phyloP scores from a whole-genome alignment of 2,797 vertebrate genomes.

The Rhinichthys osculus region DNA sequence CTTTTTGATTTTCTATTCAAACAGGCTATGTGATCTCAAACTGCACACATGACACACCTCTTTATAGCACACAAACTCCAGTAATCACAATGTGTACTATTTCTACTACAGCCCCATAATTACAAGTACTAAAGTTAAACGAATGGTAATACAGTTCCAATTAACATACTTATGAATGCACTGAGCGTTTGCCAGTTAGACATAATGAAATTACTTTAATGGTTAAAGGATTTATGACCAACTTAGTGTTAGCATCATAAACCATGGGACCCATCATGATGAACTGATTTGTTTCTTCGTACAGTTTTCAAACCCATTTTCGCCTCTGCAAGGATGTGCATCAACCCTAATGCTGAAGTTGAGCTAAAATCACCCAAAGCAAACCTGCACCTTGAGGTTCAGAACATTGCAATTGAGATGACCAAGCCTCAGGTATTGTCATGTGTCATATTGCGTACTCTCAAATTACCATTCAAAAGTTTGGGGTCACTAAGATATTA shows the following conservation, averaged over 20 bases:
- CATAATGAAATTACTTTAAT: neutral
- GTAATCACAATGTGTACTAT: neutral
- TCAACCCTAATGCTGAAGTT: slow-evolving; percentile 88
- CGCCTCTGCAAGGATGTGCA: slow-evolving; percentile 90
- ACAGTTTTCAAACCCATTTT: slow-evolving; percentile 94
- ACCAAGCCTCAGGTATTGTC: slow-evolving; percentile 87
- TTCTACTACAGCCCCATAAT: neutral
- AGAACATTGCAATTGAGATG: slow-evolving; percentile 91
- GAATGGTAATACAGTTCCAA: neutral
- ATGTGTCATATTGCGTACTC: neutral
- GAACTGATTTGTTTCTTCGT: slow-evolving; percentile 14
- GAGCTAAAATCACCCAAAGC: slow-evolving; percentile 88
- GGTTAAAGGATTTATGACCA: neutral
- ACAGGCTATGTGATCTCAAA: slow-evolving; percentile 9
- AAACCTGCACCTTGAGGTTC: slow-evolving; percentile 89
- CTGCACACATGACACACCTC: slow-evolving; percentile 7
- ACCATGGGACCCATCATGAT: neutral
- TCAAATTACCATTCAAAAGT: neutral
- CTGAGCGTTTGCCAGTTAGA: neutral
- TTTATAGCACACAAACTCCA: neutral
- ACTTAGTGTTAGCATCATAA: neutral
- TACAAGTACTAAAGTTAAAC: neutral
- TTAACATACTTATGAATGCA: neutral
- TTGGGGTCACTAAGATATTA: neutral
- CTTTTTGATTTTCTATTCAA: slow-evolving; percentile 15